Evolutionary conservation across 1,140 invertebrate species (phyloP), one percentile per base, ranked within the genome.

Genomic region (Micrasema longulum): DNA sequence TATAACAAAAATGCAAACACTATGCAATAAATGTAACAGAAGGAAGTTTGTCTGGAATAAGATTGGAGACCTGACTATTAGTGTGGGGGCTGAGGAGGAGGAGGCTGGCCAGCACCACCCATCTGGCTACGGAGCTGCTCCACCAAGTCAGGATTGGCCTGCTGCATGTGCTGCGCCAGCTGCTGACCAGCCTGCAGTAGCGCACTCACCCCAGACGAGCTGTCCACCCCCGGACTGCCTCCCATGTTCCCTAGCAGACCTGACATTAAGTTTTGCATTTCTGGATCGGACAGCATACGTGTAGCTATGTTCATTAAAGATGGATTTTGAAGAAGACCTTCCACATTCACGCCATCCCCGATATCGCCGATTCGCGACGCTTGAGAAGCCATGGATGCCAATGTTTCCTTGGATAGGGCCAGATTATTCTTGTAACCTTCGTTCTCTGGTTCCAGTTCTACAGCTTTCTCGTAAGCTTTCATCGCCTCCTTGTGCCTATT

Each of bases 401-500:
- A 70, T 4, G 74, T 76, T 73, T 83, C 80, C 67, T 89, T 86
- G 4, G 84, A 80, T 23, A 91, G 80, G 65, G 87, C 87, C 63
- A 98, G 84, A 86, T 98, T 98, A 78, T 91, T 93, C 67, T 90
- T 89, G 81, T 98, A 97, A 78, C 93, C 94, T 75, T 95, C 92
- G 84, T 98, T 99, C 45, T 92, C 90, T 11, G 97, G 97, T 77
- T 99, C 97, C 69, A 98, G 84, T 79, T 96, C 91, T 18, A 95
- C 82, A 1, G 97, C 97, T 77, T 93, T 95, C 75, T 91, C 87
- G 83, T 97, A 99, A 47, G 93, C 92, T 63, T 92, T 88, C 60
- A 91, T 89, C 0, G 97, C 97, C 78, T 96, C 91, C 62, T 89
- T 88, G 79, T 93, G 92, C 75, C 91, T 88, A 55, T 93, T 90